These are phyloP conservation scores for Leptosomus discolor DNA, from an alignment of 2,113 vertebrate genomes.

Conservation along the genomic window DNA sequence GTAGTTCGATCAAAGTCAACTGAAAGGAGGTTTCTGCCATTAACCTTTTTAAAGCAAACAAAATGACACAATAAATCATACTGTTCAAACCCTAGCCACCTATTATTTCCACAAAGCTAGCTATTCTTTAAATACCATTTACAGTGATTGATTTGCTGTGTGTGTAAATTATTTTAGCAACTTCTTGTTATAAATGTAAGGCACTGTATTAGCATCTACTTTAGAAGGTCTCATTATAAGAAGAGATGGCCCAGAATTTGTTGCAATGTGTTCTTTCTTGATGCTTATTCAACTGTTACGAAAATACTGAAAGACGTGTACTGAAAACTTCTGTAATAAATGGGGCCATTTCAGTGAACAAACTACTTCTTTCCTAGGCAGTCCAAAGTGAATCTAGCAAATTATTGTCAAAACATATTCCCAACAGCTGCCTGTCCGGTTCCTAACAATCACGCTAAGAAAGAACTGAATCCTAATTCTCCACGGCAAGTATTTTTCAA, in stretches of 20 bases:
- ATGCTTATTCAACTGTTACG: conserved; percentile 69
- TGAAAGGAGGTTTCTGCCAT: conserved; percentile 96
- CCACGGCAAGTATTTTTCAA: not conserved
- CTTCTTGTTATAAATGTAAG: conserved; percentile 64
- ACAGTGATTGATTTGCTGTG: conserved; percentile 70
- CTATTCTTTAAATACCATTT: conserved; percentile 72
- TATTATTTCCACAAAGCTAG: conserved; percentile 57
- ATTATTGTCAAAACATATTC: not conserved
- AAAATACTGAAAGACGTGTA: conserved; percentile 20
- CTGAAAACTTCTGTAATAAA: conserved; percentile 37
- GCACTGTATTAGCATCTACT: conserved; percentile 72
- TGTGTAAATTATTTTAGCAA: conserved; percentile 76
- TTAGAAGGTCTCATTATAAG: conserved; percentile 77
- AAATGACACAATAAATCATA: conserved; percentile 49
- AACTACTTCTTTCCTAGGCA: not conserved
- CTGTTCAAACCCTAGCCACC: conserved; percentile 10
- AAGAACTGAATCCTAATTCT: conserved; percentile 23
- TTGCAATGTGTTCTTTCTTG: conserved; percentile 73
- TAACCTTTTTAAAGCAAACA: conserved; percentile 85
- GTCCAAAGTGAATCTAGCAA: not conserved
- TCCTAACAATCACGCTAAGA: not conserved
- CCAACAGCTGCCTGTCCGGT: not conserved
- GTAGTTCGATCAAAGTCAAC: conserved; percentile 96
- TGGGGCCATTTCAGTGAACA: not conserved
- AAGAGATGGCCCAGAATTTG: conserved; percentile 77